Conservation (phyloP, 2,888 invertebrate genomes). For the Mythimna vitellina region DNA sequence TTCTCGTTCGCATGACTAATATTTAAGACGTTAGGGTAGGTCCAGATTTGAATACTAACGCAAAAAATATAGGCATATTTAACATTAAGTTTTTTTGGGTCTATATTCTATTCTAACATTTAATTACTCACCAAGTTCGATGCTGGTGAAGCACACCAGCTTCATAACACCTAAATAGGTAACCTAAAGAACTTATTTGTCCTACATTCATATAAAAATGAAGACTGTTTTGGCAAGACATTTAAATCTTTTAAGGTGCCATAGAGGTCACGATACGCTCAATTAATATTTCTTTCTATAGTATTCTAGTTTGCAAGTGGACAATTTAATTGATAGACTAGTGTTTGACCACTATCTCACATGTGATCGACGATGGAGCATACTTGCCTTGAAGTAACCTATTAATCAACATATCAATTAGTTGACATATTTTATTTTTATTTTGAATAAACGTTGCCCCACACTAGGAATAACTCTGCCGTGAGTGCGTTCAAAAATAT, state of each 20-base stretch:
- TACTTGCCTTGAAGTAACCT: too few species aligned
- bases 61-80: too few species aligned
- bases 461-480: too few species aligned
- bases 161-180: neutral
- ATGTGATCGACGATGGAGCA: too few species aligned
- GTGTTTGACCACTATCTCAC: neutral
- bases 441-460: too few species aligned
- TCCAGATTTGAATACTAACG: neutral
- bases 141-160: neutral
- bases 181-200: neutral
- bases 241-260: constrained; percentile 11
- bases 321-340: neutral
- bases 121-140: neutral
- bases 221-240: constrained; percentile 19
- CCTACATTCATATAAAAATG: constrained; percentile 11
- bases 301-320: neutral
- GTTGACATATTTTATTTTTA: too few species aligned
- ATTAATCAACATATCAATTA: too few species aligned
- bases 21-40: too few species aligned
- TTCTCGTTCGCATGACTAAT: too few species aligned
- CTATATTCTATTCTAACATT: too few species aligned
- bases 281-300: constrained; percentile 14
- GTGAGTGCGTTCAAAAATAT: too few species aligned
- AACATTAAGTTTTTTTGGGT: too few species aligned
- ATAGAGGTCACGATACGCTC: constrained; percentile 13